Base-by-base conservation (phyloP, 2,888 invertebrate species). In the Phorcus lineatus region DNA sequence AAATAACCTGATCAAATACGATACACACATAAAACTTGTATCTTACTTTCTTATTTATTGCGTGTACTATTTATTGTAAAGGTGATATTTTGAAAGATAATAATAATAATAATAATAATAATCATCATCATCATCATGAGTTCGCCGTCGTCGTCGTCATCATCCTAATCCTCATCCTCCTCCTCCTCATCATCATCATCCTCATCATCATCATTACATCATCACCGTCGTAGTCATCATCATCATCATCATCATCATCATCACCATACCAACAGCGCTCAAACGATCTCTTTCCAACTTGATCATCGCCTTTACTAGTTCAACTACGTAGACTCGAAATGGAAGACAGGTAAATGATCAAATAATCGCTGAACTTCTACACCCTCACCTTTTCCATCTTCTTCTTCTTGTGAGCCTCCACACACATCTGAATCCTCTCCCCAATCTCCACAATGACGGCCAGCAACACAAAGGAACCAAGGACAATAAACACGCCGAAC, bases 401-500 rank as follows among this genome's bases (percentile, higher is more conserved):
- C 53, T 74, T 19, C 74, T 74, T 74, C 24, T 52, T 40, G 24
- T 17, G 40, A 13, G n/a, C 47, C 9, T 74, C 74, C 7, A 40
- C n/a, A 52, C 76, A 54, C 6, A 40, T 28, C 22, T 55, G 40
- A 4, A 82, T 28, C 54, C 85, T 76, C 55, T 86, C 83, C 4
- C 76, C 83, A 7, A 88, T 80, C 78, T 90, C 90, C 11, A 88
- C 87, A 9, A 88, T 17, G 7, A 90, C 80, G 0, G 90, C 87
- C 4, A 90, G 78, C 6, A 85, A 82, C 9, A 87, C 83, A 79
- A 87, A 87, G 0, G 84, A 87, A 31, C 83, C 85, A 6, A 91
- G 86, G 19, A 91, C 86, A 22, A 90, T 86, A 77, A 91, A 91
- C 6, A 91, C 89, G 16, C 91, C 91, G 40, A 90, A 86, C 91